A percentile compares a stretch with the other conserved stretches of the same genome.
phyloP scores from a whole-genome alignment of 2,797 vertebrate genomes.

The Urocyon cinereoargenteus region DNA sequence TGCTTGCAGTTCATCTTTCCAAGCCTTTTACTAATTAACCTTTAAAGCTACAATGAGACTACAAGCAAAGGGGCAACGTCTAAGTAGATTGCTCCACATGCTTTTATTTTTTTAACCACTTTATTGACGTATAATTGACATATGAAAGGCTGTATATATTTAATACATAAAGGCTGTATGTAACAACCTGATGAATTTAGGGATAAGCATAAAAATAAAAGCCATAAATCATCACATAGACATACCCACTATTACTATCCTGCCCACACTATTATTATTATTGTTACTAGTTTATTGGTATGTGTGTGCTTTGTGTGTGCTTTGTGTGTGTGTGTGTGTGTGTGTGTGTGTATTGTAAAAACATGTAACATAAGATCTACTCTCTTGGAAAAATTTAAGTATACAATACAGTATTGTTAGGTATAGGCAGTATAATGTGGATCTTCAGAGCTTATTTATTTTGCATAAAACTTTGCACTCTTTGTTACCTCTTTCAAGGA shows the following conservation, averaged over 20 bases:
- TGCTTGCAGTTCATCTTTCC: not conserved
- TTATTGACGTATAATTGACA: not conserved
- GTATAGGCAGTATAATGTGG: not conserved
- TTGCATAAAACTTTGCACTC: not conserved
- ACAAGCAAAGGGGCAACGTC: not conserved
- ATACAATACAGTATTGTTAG: not conserved
- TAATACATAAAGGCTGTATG: not conserved
- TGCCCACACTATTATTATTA: not conserved
- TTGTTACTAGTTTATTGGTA: not conserved
- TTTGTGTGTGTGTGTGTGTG: not conserved
- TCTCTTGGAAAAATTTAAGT: not conserved
- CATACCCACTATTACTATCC: not conserved
- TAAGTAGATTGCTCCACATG: not conserved
- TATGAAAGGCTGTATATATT: not conserved
- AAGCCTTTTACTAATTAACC: not conserved
- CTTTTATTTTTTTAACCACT: not conserved
- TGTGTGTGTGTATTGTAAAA: not conserved
- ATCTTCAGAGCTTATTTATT: not conserved
- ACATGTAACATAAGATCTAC: not conserved
- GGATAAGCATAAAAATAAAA: not conserved
- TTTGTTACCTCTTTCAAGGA: not conserved
- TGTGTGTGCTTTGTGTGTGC: not conserved
- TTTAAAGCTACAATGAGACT: not conserved
- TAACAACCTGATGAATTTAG: not conserved
- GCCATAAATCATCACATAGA: not conserved